Conservation (phyloP, 2,113 vertebrate species). For the Muscicapa adusta region DNA sequence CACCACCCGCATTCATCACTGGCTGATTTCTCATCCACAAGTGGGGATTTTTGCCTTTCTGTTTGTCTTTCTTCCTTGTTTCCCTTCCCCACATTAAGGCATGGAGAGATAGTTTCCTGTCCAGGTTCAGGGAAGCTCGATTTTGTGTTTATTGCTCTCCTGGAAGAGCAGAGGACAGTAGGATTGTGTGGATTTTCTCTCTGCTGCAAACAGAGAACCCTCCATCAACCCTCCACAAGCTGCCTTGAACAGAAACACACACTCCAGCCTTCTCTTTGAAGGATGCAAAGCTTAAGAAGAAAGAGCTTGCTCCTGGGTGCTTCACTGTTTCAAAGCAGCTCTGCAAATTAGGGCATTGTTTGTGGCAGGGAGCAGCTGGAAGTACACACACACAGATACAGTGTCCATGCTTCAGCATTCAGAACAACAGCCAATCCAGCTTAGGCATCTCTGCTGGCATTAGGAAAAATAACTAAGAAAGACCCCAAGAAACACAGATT, state of each 20-base stretch:
- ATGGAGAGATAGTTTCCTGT: background rate
- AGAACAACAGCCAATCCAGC: background rate
- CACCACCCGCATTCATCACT: background rate
- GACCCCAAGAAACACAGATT: fast-evolving
- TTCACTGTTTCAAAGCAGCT: background rate
- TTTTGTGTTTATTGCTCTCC: background rate
- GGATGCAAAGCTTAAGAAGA: background rate
- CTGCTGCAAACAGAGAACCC: background rate
- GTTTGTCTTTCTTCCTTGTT: background rate
- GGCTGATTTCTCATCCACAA: background rate
- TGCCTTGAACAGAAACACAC: background rate
- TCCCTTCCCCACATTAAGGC: background rate
- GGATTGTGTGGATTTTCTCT: background rate
- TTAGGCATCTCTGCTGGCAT: background rate
- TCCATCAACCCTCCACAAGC: background rate
- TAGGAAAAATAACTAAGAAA: background rate
- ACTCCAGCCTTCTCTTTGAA: background rate
- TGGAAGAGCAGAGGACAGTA: background rate
- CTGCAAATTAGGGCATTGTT: background rate
- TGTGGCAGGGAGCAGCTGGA: background rate
- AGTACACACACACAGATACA: fast-evolving
- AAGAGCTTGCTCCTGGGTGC: background rate
- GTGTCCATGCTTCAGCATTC: background rate
- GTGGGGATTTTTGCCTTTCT: background rate
- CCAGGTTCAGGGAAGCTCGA: background rate